A percentile compares a stretch with the other conserved stretches of the same genome.
phyloP scores from a whole-genome alignment of 2,888 invertebrate genomes.

The Leptopilina drosophilae region DNA sequence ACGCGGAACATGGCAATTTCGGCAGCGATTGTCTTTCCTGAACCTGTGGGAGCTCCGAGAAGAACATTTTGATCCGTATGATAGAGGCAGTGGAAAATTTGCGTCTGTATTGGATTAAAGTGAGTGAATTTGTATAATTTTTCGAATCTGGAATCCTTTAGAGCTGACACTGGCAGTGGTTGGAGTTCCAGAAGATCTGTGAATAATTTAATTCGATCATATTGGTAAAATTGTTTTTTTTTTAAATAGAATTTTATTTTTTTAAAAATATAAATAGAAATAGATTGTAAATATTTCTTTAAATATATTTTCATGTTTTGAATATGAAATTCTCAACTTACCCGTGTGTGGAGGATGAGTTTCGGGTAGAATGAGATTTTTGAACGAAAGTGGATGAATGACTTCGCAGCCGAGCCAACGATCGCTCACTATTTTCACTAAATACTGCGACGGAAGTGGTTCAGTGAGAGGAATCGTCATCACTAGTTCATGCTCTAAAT shows the following conservation, averaged over 20 bases:
- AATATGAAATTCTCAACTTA: conserved; percentile 66
- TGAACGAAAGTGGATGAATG: conserved; percentile 84
- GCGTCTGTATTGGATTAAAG: conserved; percentile 99
- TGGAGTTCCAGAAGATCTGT: conserved; percentile 92
- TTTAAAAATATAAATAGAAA: conserved; percentile 25
- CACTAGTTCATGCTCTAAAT: conserved; percentile 89
- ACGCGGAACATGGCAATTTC: conserved; percentile 98
- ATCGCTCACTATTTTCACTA: conserved; percentile 92
- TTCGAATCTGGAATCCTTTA: conserved; percentile 88
- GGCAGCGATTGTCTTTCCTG: conserved; percentile 98
- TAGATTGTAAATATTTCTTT: neutral
- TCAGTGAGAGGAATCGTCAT: conserved; percentile 97
- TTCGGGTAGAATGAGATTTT: conserved; percentile 93
- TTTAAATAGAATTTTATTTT: too few relatives aligned
- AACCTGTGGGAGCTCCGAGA: conserved; percentile 96
- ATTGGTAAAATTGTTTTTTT: neutral
- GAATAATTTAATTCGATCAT: conserved; percentile 24
- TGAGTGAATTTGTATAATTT: conserved; percentile 93
- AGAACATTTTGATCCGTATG: conserved; percentile 96
- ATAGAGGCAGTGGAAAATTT: conserved; percentile 97
- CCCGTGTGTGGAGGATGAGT: conserved; percentile 94
- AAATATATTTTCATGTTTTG: neutral
- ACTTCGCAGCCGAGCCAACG: conserved; percentile 85
- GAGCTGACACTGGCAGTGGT: conserved; percentile 90
- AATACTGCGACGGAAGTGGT: conserved; percentile 94